phyloP scores from a whole-genome alignment of 1,140 invertebrate genomes.

The Lamellibrachia luymesi region DNA sequence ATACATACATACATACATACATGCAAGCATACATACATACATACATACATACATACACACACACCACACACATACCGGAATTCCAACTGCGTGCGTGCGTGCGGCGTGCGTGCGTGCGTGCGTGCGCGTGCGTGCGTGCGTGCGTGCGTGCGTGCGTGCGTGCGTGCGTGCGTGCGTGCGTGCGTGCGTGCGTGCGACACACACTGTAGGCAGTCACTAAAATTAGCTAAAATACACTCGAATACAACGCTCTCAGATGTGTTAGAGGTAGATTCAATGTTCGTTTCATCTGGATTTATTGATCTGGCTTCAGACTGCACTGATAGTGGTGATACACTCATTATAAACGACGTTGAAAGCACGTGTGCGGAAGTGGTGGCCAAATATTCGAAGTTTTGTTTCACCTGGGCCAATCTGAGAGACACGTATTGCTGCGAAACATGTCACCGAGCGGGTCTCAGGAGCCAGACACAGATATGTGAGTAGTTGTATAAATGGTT shows the following conservation, averaged over 20 bases:
- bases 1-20: constrained; percentile 16
- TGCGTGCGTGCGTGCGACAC: too few relatives aligned
- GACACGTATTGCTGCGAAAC: not conserved
- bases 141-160: too few relatives aligned
- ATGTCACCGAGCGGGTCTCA: not conserved
- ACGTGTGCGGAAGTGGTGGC: not conserved
- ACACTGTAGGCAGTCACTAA: too few relatives aligned
- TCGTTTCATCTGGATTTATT: not conserved
- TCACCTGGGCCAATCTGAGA: not conserved
- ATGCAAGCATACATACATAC: constrained; percentile 18
- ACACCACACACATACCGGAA: not conserved
- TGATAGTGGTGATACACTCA: not conserved
- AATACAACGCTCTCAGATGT: too few relatives aligned
- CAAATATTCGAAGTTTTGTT: not conserved
- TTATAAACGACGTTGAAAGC: not conserved
- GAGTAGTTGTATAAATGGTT: not conserved
- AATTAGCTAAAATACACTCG: too few relatives aligned
- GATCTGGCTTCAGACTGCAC: not conserved
- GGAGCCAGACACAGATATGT: not conserved
- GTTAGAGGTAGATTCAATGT: not conserved
- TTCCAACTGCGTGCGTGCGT: not conserved
- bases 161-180: too few relatives aligned
- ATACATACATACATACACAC: constrained; percentile 16
- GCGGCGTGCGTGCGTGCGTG: too few relatives aligned
- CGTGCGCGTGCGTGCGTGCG: too few relatives aligned